These are phyloP conservation scores for Peucedramus taeniatus DNA, from an alignment of 2,113 vertebrate genomes.

Conservation along the genomic window DNA sequence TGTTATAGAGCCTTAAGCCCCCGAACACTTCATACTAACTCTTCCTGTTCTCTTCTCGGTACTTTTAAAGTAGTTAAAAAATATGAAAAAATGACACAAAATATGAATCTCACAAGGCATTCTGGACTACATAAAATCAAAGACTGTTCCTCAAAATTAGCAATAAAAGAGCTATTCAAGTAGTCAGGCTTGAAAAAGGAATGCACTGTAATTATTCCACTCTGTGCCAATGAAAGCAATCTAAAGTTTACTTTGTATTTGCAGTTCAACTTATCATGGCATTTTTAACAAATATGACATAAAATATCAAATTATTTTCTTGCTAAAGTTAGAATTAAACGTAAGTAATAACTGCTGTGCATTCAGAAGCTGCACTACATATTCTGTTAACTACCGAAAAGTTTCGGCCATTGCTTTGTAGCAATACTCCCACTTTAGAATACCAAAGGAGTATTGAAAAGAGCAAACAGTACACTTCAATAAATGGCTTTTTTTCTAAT, in stretches of 20 bases:
- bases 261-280: neutral
- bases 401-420: neutral
- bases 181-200: neutral
- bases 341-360: neutral
- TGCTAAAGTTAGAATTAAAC: neutral
- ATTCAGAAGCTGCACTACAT: neutral
- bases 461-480: neutral
- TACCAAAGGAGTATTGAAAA: neutral
- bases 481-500: rapidly evolving
- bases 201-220: neutral
- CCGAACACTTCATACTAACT: neutral
- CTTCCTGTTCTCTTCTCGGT: neutral
- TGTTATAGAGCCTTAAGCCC: neutral
- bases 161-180: neutral
- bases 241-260: neutral
- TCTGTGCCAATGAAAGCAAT: neutral
- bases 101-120: neutral
- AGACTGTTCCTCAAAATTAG: neutral
- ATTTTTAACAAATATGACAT: neutral
- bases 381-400: neutral
- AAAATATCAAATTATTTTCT: neutral
- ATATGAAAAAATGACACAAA: too few relatives aligned
- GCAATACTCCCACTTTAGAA: neutral
- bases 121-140: neutral
- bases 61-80: too few relatives aligned